These are phyloP conservation scores for Lepus townsendii DNA, from an alignment of 2,797 vertebrate genomes.

Conservation along the genomic window DNA sequence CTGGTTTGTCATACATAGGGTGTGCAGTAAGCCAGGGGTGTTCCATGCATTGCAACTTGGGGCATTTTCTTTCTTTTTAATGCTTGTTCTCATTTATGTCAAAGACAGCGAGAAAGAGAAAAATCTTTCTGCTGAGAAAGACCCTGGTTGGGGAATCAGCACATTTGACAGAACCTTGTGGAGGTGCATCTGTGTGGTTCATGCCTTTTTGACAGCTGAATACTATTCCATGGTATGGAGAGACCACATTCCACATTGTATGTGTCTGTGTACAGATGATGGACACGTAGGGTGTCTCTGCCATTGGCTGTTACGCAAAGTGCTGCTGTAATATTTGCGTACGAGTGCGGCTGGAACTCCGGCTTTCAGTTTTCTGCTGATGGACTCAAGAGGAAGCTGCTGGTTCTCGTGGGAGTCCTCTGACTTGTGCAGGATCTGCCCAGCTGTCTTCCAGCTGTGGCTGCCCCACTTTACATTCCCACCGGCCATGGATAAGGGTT, in stretches of 20 bases:
- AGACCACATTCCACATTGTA: not conserved
- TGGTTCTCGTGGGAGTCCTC: not conserved
- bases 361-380: not conserved
- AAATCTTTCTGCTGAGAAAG: no score
- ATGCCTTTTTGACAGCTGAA: not conserved
- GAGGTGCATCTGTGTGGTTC: not conserved
- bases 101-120: not conserved
- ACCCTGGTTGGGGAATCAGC: no score
- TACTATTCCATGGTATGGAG: not conserved
- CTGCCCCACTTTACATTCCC: not conserved
- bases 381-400: not conserved
- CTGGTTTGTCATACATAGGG: no score
- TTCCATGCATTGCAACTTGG: no score
- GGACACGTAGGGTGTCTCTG: not conserved
- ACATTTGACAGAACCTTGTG: not conserved
- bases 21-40: no score
- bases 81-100: no score
- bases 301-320: not conserved
- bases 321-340: not conserved
- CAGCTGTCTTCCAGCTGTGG: not conserved
- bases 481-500: not conserved
- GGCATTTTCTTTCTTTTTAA: no score
- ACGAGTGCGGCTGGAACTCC: not conserved
- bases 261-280: no score
- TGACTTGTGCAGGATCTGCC: not conserved